Conservation (phyloP, 2,888 invertebrate genomes). For the Hyposoter dolosus region DNA sequence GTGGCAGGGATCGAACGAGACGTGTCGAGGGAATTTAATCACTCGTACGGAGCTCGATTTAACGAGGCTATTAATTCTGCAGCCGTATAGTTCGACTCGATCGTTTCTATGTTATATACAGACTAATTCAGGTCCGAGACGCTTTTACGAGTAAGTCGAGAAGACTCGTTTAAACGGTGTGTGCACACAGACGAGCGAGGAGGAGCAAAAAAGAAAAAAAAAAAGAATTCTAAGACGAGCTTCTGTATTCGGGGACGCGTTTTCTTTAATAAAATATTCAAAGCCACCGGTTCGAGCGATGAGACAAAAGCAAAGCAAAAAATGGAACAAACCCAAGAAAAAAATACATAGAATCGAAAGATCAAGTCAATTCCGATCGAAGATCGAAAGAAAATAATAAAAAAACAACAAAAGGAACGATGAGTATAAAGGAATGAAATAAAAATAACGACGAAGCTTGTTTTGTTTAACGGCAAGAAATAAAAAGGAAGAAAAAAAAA, state of each 20-base stretch:
- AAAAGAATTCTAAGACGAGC: neutral
- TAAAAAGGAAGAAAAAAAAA: neutral
- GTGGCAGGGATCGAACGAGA: neutral
- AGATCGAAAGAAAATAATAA: neutral
- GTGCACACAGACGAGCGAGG: neutral
- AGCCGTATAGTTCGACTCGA: slow-evolving; percentile 2
- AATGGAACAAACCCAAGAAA: neutral
- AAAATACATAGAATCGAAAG: too few species aligned
- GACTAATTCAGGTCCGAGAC: slow-evolving; percentile 23
- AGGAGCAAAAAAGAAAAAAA: neutral
- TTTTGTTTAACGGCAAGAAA: neutral
- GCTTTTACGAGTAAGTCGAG: slow-evolving; percentile 38
- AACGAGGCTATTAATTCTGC: slow-evolving; percentile 20
- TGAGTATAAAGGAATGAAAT: neutral
- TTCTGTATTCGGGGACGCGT: neutral
- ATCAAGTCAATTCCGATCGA: neutral
- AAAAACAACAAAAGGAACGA: neutral
- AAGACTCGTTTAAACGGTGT: slow-evolving; percentile 35
- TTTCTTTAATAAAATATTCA: neutral
- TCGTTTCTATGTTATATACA: slow-evolving; percentile 6
- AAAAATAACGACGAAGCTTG: neutral
- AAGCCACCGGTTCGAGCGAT: neutral
- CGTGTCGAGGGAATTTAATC: slow-evolving; percentile 21
- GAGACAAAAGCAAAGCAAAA: neutral
- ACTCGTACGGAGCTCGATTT: slow-evolving; percentile 2